phyloP scores from a whole-genome alignment of 2,797 vertebrate genomes.

The Danio kyathit region DNA sequence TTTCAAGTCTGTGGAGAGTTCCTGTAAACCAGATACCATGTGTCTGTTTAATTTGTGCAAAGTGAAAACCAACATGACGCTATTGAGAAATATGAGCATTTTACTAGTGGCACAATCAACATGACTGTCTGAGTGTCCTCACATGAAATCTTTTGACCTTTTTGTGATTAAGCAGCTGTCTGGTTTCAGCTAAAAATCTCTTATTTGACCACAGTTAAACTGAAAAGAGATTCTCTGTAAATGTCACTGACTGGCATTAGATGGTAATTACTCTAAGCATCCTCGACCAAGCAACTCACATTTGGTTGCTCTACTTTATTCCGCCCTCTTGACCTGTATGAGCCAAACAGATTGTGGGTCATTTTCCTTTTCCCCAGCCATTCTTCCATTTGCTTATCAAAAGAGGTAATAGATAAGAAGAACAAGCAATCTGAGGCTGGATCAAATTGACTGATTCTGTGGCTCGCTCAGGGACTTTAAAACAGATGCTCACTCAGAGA shows the following conservation, averaged over 20 bases:
- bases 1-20: too few species aligned
- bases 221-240: background rate
- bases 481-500: constrained; percentile 34
- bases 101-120: background rate
- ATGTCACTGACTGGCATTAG: constrained; percentile 14
- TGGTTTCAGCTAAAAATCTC: background rate
- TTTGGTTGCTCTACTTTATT: background rate
- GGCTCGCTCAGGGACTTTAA: background rate
- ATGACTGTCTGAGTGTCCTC: background rate
- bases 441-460: constrained; percentile 45
- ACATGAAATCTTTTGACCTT: background rate
- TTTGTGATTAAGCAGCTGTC: constrained; percentile 10
- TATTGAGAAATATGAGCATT: background rate
- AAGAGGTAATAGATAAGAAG: constrained; percentile 26
- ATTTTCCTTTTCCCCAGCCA: background rate
- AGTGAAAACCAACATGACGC: background rate
- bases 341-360: background rate
- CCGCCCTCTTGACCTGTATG: background rate
- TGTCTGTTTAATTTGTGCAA: too few species aligned
- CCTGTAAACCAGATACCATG: too few species aligned
- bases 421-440: constrained; percentile 32
- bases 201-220: constrained; percentile 1
- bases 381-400: background rate
- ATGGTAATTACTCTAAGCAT: constrained; percentile 10
- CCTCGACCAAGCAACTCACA: background rate